Evolutionary conservation across 2,113 vertebrate genomes (phyloP).

Genomic region (Phocoena phocoena): DNA sequence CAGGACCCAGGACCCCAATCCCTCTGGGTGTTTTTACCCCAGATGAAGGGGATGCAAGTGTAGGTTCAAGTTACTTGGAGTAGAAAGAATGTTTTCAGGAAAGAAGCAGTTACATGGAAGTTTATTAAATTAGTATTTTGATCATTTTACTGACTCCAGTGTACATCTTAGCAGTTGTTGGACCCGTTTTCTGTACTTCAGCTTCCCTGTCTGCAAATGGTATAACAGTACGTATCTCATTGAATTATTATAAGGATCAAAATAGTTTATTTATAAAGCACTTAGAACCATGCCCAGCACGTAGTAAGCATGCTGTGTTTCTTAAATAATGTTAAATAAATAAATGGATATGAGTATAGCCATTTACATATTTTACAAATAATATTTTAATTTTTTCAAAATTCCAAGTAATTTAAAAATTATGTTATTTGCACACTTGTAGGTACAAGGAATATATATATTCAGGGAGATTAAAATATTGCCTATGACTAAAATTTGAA

Average conservation of each 20-base stretch:
- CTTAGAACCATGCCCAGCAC: not conserved
- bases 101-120: not conserved
- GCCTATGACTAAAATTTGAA: conserved; percentile 9
- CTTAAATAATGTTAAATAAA: not conserved
- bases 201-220: not conserved
- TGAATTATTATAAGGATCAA: not conserved
- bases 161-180: not conserved
- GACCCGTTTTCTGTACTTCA: not conserved
- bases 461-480: not conserved
- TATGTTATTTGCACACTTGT: not conserved
- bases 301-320: not conserved
- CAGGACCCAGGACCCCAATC: not conserved
- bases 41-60: not conserved
- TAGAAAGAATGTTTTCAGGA: not conserved
- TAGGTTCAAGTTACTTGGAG: not conserved
- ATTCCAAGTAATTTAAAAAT: conserved; percentile 5
- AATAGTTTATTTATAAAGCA: not conserved
- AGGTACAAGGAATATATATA: not conserved
- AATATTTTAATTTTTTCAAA: not conserved
- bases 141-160: not conserved
- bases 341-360: not conserved
- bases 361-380: not conserved
- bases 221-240: not conserved
- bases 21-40: not conserved
- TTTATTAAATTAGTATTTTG: not conserved